These are phyloP conservation scores for Drosophila borborema DNA, from an alignment of 2,888 invertebrate species.

Conservation along the genomic window DNA sequence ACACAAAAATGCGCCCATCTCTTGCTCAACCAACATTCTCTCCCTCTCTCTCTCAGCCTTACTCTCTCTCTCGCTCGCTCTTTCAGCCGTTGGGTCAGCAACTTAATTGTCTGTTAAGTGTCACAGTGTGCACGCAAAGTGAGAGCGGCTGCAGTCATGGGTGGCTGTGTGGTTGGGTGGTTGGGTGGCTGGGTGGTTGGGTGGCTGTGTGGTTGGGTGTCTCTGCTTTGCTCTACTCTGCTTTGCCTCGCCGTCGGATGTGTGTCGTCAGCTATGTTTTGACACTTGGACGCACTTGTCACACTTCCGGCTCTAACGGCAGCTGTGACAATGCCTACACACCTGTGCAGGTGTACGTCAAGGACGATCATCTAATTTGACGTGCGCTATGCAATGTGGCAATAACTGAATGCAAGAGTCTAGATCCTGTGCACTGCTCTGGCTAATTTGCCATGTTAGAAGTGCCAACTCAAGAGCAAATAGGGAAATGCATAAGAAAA, in stretches of 20 bases:
- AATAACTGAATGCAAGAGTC: background rate
- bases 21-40: background rate
- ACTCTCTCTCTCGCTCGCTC: conserved; percentile 1
- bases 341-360: conserved; percentile 1
- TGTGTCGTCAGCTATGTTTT: conserved; percentile 50
- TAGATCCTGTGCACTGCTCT: background rate
- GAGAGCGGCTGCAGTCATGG: conserved; percentile 29
- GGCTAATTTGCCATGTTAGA: background rate
- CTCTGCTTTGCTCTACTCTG: background rate
- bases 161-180: background rate
- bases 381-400: conserved; percentile 12
- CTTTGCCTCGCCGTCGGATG: conserved; percentile 20
- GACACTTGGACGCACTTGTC: conserved; percentile 61
- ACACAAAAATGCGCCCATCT: conserved; percentile 28
- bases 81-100: conserved; percentile 65
- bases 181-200: background rate
- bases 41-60: background rate
- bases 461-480: background rate
- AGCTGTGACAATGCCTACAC: conserved; percentile 17
- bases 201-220: background rate
- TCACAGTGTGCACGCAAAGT: conserved; percentile 54
- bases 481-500: too few species aligned
- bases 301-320: conserved; percentile 49
- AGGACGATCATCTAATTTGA: conserved; percentile 46
- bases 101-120: conserved; percentile 79